A percentile compares a stretch with the other conserved stretches of the same genome.
phyloP scores from a whole-genome alignment of 2,113 vertebrate genomes.

The Tachysurus vachellii region DNA sequence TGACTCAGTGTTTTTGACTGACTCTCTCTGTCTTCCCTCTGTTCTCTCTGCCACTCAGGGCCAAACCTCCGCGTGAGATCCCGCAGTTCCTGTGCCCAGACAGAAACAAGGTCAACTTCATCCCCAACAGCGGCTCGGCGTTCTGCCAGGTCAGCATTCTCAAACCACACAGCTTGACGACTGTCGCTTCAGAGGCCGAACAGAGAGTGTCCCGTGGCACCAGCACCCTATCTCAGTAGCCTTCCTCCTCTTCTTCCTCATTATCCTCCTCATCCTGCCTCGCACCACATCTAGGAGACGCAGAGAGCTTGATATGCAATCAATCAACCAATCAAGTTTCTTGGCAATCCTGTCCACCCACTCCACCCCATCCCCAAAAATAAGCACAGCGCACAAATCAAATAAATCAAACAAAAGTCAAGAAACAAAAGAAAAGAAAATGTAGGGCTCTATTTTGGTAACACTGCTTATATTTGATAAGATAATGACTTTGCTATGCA shows the following conservation, averaged over 20 bases:
- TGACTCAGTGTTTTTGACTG: constrained; percentile 19
- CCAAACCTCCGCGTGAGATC: constrained; percentile 82
- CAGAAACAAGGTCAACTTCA: constrained; percentile 92
- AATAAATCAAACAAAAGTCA: constrained; percentile 13
- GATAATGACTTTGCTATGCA: constrained; percentile 49
- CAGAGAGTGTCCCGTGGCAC: constrained; percentile 36
- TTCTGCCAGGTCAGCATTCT: constrained; percentile 90
- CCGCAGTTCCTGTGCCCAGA: constrained; percentile 86
- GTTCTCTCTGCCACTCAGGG: constrained; percentile 61
- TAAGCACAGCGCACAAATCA: constrained; percentile 31
- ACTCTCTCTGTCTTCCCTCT: neutral
- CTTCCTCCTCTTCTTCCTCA: constrained; percentile 38
- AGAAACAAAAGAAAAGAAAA: constrained; percentile 21
- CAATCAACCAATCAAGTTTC: constrained; percentile 33
- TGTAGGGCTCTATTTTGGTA: constrained; percentile 36
- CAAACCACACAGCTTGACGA: constrained; percentile 67
- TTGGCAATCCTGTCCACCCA: constrained; percentile 4
- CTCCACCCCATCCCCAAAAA: neutral
- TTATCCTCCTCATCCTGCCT: constrained; percentile 34
- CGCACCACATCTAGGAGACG: constrained; percentile 26
- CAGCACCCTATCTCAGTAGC: constrained; percentile 38
- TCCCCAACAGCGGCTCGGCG: constrained; percentile 86
- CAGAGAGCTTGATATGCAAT: constrained; percentile 33
- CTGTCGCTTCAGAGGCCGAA: constrained; percentile 39
- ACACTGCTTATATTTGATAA: constrained; percentile 27